Base-by-base conservation (phyloP, 2,888 invertebrate genomes). In the Microctonus aethiopoides region DNA sequence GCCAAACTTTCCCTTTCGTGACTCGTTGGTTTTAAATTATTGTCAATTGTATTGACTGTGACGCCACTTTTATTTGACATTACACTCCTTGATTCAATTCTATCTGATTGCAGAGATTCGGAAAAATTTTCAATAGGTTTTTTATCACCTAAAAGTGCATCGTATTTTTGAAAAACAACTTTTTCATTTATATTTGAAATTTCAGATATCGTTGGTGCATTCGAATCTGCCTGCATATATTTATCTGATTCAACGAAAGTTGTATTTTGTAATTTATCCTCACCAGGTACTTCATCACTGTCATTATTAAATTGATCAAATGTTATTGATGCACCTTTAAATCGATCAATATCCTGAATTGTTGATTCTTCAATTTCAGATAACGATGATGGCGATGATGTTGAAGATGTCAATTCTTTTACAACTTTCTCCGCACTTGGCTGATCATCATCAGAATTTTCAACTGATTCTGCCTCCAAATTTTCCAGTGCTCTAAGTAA, bases 401-500 rank as follows among this genome's bases (percentile, higher is more conserved):
- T 22, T 24, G 36, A 26, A 1, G 36, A 13, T 29, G 64, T 32
- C n/a, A 70, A 26, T 54, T 66, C 54, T 20, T 26, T 39, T 1
- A 61, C 29, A 6, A 61, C 6, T 10, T 39, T 36, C 1, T 46
- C 71, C 7, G 67, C 62, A 20, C 63, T 63, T n/a, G 69, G 52
- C 9, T 24, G 5, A 10, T 56, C 65, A 1, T 80, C 81, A 1
- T 80, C 81, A 0, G 80, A 82, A 22, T 89, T 89, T 20, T 86
- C 82, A 61, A 88, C 89, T 3, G 88, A 88, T 16, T 90, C 90
- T 74, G 90, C 91, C 86, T 95, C 94, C 61, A 95, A 87, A 79
- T 94, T 93, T 63, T 91, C 92, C 4, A 95, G 88, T 11, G 94
- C 95, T 86, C 91, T 92, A 5, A 95, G 87, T 52, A 95, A 87